Evolutionary conservation across 2,888 invertebrate genomes (phyloP), one percentile per base, ranked within the genome.

Genomic region (Gortyna flavago): DNA sequence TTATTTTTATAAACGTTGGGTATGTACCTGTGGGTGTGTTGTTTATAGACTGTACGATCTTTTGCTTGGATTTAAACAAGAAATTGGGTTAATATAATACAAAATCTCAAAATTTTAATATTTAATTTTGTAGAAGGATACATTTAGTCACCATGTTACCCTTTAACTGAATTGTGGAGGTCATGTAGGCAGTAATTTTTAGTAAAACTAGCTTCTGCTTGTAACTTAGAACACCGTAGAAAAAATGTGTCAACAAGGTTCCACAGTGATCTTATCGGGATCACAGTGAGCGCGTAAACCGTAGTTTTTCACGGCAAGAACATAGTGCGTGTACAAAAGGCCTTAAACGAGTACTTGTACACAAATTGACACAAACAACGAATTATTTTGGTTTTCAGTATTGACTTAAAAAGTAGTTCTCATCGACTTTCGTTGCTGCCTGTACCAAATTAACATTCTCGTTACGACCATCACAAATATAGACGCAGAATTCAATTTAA

Each of bases 401-500:
- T 16, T 13, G 8, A 7, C 9, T 70, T 25, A 16, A 70, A 41
- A 70, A 29, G 21, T 7, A 9, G 16, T 25, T 29, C 29, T 29
- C 8, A 62, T 62, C 8, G n/a, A 25, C 6, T 54, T 16, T 38
- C 6, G n/a, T 25, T 32, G 7, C 32, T 29, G 7, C 1, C 32
- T 38, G 35, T 72, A 57, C 38, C 48, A 65, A 76, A 79, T 81
- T 73, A 81, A 79, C 71, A 86, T 61, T 81, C 54, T 48, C 76
- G 35, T 72, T 75, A 75, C 51, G 29, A 66, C 48, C 51, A 75
- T 77, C 57, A 76, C 71, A 79, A 87, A 73, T 72, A 73, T 67
- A 73, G 66, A 79, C 61, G 35, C 57, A 72, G 61, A 78, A 67
- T 87, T 85, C 16, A 66, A 83, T 83, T 83, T 77, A 85, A 85